Evolutionary conservation across 2,797 vertebrate genomes (phyloP), one percentile per base, ranked within the genome.

Genomic region (Austrolebias charrua): DNA sequence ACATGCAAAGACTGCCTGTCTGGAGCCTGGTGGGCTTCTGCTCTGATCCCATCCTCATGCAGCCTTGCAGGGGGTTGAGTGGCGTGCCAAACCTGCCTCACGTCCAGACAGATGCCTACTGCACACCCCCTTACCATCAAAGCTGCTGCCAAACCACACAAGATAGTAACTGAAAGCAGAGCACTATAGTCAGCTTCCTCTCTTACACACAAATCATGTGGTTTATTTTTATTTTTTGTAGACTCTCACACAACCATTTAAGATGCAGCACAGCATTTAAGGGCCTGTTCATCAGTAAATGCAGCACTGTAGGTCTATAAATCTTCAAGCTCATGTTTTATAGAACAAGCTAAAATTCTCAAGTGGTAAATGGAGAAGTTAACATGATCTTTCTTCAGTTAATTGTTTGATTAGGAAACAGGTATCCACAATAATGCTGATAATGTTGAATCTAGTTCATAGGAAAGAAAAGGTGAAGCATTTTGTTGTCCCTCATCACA

Each of bases 111-210:
- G 85, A 90, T 91, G 88, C 86, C 88, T 81, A 64, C 63, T 86
- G 68, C 62, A 89, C 82, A 55, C 83, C 86, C 83, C 86, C 82
- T 44, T 83, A 80, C 75, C 65, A 83, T 61, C 83, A 71, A 63
- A 79, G 80, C 81, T 73, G 63, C 82, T 88, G 88, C 88, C 84
- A 89, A 92, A 89, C 90, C 91, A 92, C 90, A 92, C 90, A 91
- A 76, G 90, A 92, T 89, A 89, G 85, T 82, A 88, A 84, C 86
- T 76, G 81, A 83, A 77, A 78, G 75, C 78, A 62, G 60, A 78
- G 65, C 44, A 66, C 76, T 84, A 65, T 72, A 75, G 74, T 86
- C 63, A 81, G 82, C 76, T 86, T 84, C 80, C 83, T 84, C 64
- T 68, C 75, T 68, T 73, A 76, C 63, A 63, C 56, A 76, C 66